Conservation (phyloP, 2,797 vertebrate species). For the Diplodus sargus region DNA sequence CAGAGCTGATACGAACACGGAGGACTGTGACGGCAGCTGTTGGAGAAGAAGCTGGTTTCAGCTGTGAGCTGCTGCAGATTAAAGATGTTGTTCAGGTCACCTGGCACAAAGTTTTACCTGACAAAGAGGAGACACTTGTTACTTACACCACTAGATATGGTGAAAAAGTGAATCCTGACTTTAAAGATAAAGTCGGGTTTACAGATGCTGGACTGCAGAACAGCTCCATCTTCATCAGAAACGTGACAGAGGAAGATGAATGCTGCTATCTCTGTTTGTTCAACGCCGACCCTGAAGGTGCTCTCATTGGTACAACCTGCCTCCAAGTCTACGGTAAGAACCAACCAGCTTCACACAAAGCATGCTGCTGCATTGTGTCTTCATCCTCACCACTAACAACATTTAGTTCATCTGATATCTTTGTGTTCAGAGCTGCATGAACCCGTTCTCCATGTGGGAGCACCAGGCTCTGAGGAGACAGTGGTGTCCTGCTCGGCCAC, state of each 20-base stretch:
- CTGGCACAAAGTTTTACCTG: too few species aligned
- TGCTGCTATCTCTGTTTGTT: too few species aligned
- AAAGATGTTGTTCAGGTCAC: neutral
- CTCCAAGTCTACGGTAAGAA: neutral
- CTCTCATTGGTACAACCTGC: too few species aligned
- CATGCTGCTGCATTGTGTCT: too few species aligned
- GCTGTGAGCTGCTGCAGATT: neutral
- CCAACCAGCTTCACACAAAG: too few species aligned
- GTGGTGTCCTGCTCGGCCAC: constrained; percentile 63
- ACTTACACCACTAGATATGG: too few species aligned
- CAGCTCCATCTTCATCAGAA: too few species aligned
- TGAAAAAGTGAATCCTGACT: neutral
- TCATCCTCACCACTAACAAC: too few species aligned
- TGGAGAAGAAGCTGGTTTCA: rapidly evolving
- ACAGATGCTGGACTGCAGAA: neutral
- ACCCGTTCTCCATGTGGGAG: constrained; percentile 19
- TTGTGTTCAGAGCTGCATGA: constrained; percentile 51
- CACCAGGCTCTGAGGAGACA: constrained; percentile 20
- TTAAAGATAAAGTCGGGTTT: neutral
- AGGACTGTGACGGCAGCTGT: neutral
- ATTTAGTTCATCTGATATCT: neutral
- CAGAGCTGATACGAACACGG: neutral
- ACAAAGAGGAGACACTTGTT: too few species aligned
- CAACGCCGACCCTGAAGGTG: too few species aligned
- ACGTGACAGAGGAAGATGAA: too few species aligned